A percentile compares a stretch with the other conserved stretches of the same genome.
Evolutionary conservation across 2,888 invertebrate genomes (phyloP).

Genomic region (Byasa hedistus): DNA sequence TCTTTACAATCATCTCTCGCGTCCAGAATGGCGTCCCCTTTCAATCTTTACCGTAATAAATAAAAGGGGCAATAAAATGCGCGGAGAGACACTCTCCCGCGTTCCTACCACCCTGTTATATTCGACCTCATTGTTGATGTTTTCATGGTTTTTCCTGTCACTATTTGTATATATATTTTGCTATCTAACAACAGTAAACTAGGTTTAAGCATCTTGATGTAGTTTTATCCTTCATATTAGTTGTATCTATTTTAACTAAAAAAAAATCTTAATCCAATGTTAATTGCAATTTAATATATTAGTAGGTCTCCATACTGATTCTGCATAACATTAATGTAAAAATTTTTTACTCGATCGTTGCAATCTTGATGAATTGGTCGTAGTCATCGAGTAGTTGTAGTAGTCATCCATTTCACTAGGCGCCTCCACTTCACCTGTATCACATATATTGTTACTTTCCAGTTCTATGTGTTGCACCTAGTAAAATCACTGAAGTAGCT

Average conservation of each 20-base stretch:
- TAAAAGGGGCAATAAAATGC: constrained; percentile 75
- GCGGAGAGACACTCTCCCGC: constrained; percentile 48
- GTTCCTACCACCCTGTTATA: constrained; percentile 29
- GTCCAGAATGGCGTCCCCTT: constrained; percentile 67
- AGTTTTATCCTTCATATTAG: background rate
- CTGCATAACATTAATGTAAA: background rate
- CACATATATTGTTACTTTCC: no score
- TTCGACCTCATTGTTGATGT: constrained; percentile 51
- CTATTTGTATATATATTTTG: constrained; percentile 30
- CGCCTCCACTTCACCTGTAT: no score
- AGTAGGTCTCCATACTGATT: background rate
- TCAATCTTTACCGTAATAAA: constrained; percentile 77
- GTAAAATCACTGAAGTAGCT: background rate
- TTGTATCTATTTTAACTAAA: background rate
- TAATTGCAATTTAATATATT: background rate
- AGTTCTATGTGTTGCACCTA: background rate
- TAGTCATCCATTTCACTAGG: no score
- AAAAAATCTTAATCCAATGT: background rate
- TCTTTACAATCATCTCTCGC: constrained; percentile 64
- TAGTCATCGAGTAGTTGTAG: no score
- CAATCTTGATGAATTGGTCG: no score
- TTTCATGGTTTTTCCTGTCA: constrained; percentile 48
- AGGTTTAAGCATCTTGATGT: constrained; percentile 13
- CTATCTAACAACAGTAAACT: constrained; percentile 2
- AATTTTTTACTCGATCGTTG: no score